Evolutionary conservation across 2,797 vertebrate genomes (phyloP), one percentile per base, ranked within the genome.

Genomic region (Iguana delicatissima): DNA sequence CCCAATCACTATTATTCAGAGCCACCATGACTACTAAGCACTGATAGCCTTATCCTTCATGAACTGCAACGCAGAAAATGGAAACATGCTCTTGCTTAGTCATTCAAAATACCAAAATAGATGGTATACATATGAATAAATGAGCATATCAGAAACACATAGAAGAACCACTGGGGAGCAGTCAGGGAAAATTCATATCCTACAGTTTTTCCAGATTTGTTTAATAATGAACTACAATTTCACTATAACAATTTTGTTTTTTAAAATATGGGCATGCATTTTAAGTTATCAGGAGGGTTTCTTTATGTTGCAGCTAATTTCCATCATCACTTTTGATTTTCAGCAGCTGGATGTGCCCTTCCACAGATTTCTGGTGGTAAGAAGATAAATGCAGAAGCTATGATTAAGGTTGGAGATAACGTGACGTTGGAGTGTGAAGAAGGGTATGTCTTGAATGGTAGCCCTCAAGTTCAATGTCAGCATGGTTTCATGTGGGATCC

Each of bases 331-430:
- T 3, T 92, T 92, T 87, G 76, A 1, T 92, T 96, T 96, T 67
- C 96, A 98, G 97, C 97, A 92, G 89, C 95, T 29, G 96, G 95
- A 87, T 97, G 97, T 90, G 92, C 93, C 73, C 94, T 95, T 91
- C 97, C 96, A 20, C 96, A 95, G 16, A n/a, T 94, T 35, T 89
- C 92, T 83, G 96, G 96, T 86, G 87, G 95, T 16, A 96, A 95
- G 90, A 94, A 92, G 89, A 83, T 69, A 38, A 82, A 94, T n/a
- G 81, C 69, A 87, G 92, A 91, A 79, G 96, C 81, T 9, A 91
- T 91, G 38, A 97, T 96, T 5, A 93, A 89, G 42, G 90, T 92
- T 14, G 97, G 96, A 14, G 88, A 92, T 4, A 93, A 95, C 3
- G 16, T 97, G 80, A 97, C 96, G n/a, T 14, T 97, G 0, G 92